Conservation (phyloP, 2,113 vertebrate genomes). For the Grammomys dolichurus region DNA sequence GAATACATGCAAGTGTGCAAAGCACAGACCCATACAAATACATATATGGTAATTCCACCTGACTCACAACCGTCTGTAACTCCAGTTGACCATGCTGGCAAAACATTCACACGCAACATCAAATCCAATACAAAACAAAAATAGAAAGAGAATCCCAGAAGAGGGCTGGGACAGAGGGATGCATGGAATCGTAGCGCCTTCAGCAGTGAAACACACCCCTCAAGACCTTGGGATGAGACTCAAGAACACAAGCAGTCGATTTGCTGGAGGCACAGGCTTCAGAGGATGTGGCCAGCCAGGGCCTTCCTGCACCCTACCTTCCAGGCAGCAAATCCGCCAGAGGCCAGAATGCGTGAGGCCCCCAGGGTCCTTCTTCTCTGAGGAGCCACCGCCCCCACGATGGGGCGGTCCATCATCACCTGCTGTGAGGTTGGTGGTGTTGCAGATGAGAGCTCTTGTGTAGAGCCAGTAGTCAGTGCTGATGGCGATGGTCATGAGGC, state of each 20-base stretch:
- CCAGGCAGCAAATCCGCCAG: slow-evolving; percentile 96
- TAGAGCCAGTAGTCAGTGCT: slow-evolving; percentile 98
- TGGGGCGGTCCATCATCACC: slow-evolving; percentile 89
- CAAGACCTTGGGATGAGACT: not conserved
- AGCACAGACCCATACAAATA: not conserved
- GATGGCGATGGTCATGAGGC: slow-evolving; percentile 97
- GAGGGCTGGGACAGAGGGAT: no score
- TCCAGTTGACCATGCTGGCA: not conserved
- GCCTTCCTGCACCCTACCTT: slow-evolving; percentile 88
- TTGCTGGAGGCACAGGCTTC: not conserved
- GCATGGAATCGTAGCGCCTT: no score
- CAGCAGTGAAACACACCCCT: not conserved
- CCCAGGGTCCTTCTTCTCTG: slow-evolving; percentile 92
- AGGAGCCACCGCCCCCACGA: slow-evolving; percentile 45
- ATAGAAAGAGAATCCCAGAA: not conserved
- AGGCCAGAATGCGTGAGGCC: slow-evolving; percentile 96
- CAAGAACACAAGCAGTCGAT: not conserved
- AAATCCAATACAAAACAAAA: not conserved
- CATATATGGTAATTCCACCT: not conserved
- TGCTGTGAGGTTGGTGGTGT: slow-evolving; percentile 93
- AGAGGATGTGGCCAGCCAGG: not conserved
- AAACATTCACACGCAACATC: no score
- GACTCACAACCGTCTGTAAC: not conserved
- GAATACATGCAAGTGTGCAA: not conserved
- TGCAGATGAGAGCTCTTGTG: slow-evolving; percentile 95